Evolutionary conservation across 2,113 vertebrate species (phyloP).

Genomic region (Aleadryas rufinucha): DNA sequence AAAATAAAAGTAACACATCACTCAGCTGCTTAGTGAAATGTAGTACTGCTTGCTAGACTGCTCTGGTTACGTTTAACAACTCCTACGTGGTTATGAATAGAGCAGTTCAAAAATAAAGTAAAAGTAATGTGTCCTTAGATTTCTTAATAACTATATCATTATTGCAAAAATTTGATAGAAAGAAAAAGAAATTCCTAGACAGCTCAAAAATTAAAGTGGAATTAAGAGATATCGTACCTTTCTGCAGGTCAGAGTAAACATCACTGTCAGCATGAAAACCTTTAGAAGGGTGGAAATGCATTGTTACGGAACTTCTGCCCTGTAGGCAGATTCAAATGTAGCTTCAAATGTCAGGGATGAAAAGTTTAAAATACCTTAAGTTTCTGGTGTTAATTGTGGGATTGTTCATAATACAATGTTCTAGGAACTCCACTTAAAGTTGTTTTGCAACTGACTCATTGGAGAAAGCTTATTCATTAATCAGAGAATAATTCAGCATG

Average conservation of each 20-base stretch:
- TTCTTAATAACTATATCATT: not conserved
- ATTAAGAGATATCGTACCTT: not conserved
- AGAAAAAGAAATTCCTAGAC: not conserved
- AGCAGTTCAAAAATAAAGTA: not conserved
- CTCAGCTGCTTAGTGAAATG: not conserved
- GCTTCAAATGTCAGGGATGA: not conserved
- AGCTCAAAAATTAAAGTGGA: not conserved
- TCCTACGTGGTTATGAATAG: not conserved
- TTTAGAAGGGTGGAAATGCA: not conserved
- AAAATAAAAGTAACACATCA: not conserved
- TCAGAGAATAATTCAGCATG: not conserved
- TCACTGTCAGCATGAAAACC: not conserved
- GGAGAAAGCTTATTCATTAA: not conserved
- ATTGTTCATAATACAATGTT: not conserved
- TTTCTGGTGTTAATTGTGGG: not conserved
- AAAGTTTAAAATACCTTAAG: not conserved
- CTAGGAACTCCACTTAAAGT: not conserved
- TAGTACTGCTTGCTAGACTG: not conserved
- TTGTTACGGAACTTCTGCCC: not conserved
- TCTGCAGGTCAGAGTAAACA: not conserved
- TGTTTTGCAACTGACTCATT: not conserved
- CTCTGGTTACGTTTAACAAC: not conserved
- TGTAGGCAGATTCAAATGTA: not conserved
- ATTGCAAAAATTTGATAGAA: not conserved
- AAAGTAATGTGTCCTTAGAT: not conserved